These are phyloP conservation scores for Sandelia bainsii DNA, from an alignment of 2,797 vertebrate species.

Conservation along the genomic window DNA sequence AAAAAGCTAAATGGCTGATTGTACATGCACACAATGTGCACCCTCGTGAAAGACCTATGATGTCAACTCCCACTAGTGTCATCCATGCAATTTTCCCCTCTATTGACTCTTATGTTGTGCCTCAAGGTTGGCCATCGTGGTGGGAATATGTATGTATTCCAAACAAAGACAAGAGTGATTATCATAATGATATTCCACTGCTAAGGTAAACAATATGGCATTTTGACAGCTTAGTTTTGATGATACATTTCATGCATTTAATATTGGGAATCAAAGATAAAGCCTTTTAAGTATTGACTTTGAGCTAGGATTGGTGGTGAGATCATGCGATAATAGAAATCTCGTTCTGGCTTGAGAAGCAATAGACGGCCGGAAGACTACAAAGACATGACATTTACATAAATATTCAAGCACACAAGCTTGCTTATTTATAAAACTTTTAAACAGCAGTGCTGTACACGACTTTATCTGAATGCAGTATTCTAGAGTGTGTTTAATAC, in stretches of 20 bases:
- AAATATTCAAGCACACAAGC: constrained; percentile 60
- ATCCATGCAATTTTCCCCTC: constrained; percentile 74
- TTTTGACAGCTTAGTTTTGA: constrained; percentile 60
- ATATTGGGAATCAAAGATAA: background rate
- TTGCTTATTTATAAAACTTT: constrained; percentile 28
- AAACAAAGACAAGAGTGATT: constrained; percentile 68
- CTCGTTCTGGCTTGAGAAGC: constrained; percentile 42
- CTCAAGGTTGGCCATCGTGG: constrained; percentile 68
- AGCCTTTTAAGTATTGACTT: constrained; percentile 20
- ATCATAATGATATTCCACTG: constrained; percentile 70
- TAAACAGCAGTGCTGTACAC: constrained; percentile 11
- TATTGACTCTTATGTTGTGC: constrained; percentile 75
- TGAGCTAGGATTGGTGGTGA: constrained; percentile 27
- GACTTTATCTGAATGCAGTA: constrained; percentile 46
- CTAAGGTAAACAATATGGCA: constrained; percentile 61
- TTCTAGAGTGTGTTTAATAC: constrained; percentile 29
- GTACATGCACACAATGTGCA: constrained; percentile 56
- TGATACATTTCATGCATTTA: constrained; percentile 42
- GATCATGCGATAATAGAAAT: constrained; percentile 43
- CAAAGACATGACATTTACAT: constrained; percentile 58
- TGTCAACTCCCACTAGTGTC: constrained; percentile 74
- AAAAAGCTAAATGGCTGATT: constrained; percentile 72
- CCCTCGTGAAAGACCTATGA: constrained; percentile 61
- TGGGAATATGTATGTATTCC: constrained; percentile 67
- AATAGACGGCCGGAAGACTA: constrained; percentile 20